Percentiles rank a stretch among this genome's conserved stretches.
Conservation (phyloP, 2,113 vertebrate species). For the Rhadina sibilatrix region DNA sequence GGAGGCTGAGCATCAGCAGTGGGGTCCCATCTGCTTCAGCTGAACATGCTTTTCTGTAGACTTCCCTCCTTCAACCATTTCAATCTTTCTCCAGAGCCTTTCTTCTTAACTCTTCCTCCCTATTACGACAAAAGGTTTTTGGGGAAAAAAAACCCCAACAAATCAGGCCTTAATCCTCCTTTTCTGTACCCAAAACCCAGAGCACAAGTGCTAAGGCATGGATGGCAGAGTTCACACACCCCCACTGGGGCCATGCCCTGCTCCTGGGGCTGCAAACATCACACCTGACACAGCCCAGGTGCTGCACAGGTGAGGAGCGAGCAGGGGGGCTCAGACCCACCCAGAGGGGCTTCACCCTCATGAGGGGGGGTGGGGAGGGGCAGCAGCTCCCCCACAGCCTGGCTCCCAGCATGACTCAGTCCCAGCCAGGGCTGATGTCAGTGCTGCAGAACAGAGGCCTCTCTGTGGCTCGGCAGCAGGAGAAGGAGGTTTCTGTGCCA, state of each 20-base stretch:
- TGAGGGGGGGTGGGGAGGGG: not conserved
- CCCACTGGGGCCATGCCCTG: not conserved
- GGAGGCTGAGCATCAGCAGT: not conserved
- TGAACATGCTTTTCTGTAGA: not conserved
- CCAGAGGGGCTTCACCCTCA: fast-evolving
- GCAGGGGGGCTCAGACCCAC: fast-evolving
- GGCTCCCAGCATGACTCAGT: not conserved
- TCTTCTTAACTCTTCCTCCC: not conserved
- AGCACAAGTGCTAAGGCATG: fast-evolving
- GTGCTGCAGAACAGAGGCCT: not conserved
- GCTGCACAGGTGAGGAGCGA: fast-evolving
- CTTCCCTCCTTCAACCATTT: not conserved
- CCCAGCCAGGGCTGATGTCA: conserved; percentile 23
- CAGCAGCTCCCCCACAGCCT: not conserved
- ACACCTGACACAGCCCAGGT: fast-evolving
- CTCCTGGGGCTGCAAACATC: fast-evolving
- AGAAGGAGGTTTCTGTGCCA: conserved; percentile 7
- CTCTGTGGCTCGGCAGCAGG: not conserved
- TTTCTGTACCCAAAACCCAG: not conserved
- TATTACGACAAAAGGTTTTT: not conserved
- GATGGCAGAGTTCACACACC: not conserved
- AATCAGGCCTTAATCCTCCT: not conserved
- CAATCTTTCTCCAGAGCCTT: not conserved
- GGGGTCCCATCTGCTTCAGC: not conserved
- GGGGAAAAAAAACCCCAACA: fast-evolving